Evolutionary conservation across 2,888 invertebrate genomes (phyloP), one percentile per base, ranked within the genome.

Genomic region (Macrophya alboannulata): DNA sequence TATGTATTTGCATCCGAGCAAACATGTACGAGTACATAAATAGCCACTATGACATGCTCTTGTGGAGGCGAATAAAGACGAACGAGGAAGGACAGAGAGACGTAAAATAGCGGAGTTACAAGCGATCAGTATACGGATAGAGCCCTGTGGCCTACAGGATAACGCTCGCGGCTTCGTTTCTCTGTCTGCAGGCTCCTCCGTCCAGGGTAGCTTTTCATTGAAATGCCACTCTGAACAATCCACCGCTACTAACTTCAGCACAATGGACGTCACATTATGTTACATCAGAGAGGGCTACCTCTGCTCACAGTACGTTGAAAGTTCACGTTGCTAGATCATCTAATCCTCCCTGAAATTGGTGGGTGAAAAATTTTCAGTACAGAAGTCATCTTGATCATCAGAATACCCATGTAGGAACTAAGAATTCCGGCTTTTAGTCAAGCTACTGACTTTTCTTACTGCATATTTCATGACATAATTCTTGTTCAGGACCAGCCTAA

Each of bases 191-290:
- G 62, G 81, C 62, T 81, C 62, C 81, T 90, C 88, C 90, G 89
- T 90, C 88, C 77, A 55, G 89, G 85, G 77, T 85, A 86, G 91
- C 90, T 91, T 89, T 90, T 89, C 90, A 92, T 92, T 91, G 90
- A 90, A 92, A 91, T 91, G 91, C 90, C 88, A 81, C 81, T 62
- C 89, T 91, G 91, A 91, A 92, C 91, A 91, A 91, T 90, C 89
- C 88, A 89, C 90, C 89, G 87, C 88, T 87, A 90, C 90, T 91
- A 91, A 91, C 91, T 92, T 88, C 87, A 89, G 89, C 90, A 92
- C 92, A 92, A 92, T 92, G 90, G 89, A 89, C 90, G 90, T 92
- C 92, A 91, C 91, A 90, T 91, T 91, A 91, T 89, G 90, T 92
- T 91, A 89, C 90, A 74, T 74, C 88, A 88, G 89, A 89, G 91